Base-by-base conservation (phyloP, 2,113 vertebrate genomes). In the Sapajus apella region DNA sequence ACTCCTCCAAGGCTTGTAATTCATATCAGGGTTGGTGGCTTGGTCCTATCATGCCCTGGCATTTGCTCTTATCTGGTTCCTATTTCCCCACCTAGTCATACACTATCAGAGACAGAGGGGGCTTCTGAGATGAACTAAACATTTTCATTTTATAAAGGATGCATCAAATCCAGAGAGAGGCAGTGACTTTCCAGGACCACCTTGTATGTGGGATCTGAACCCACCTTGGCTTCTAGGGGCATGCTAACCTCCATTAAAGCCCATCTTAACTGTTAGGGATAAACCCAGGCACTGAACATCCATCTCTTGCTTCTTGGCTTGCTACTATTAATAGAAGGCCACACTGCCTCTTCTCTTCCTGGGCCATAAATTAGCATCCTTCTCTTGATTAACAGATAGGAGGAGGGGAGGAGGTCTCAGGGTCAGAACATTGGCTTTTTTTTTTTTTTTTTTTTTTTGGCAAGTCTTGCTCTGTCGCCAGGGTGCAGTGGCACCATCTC, bases 341-440 rank as follows among this genome's bases (percentile, higher is more conserved):
- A 81, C 50, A 40, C 40, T 83, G 70, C 30, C 16, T 86, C 87
- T 96, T 89, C 61, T 94, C 47, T 95, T 96, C 43, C 83, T 91
- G 66, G 43, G 68, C 32, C 37, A 9, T 37, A 88, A 35, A 14
- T 80, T 81, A 45, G 6, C 43, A 87, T 56, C 37, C 55, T 85
- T 88, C n/a, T 87, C 37, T 95, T 56, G 55, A 50, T 4, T 30
- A 77, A 85, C 75, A 80, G 40, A 87, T 0, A 32, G 70, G 58
- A 45, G 7, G 17, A 45, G 7, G 16, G 7, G 16, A 32, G 47
- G 56, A 83, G n/a, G 23, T 93, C 40, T 50, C 27, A 50, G 23
- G 61, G 21, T 83, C 68, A 82, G 64, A 66, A 64, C 50, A 35
- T 25, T 77, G 81, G 66, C 83, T 85, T 25, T 52, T 52, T 52